phyloP scores from a whole-genome alignment of 2,113 vertebrate species.

The Podiceps cristatus region DNA sequence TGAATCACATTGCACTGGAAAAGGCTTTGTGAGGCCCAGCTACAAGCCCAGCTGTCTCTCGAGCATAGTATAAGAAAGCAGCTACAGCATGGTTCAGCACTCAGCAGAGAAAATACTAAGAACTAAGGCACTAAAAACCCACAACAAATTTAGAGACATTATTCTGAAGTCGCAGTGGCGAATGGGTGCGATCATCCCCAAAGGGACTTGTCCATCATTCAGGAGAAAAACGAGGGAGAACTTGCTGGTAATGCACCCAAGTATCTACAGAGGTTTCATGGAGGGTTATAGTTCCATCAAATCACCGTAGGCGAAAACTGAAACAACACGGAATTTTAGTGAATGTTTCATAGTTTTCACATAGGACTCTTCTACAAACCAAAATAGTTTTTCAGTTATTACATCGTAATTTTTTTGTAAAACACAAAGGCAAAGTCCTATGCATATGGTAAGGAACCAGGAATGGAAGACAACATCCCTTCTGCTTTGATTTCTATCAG shows the following conservation, averaged over 20 bases:
- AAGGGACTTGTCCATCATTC: fast-evolving
- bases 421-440: not conserved
- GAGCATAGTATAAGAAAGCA: not conserved
- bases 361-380: fast-evolving
- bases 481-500: not conserved
- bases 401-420: not conserved
- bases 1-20: not conserved
- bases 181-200: not conserved
- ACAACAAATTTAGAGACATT: not conserved
- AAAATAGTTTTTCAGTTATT: not conserved
- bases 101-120: not conserved
- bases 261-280: not conserved
- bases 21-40: not conserved
- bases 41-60: not conserved
- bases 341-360: not conserved
- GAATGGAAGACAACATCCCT: not conserved
- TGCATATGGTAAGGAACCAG: not conserved
- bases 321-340: not conserved
- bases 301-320: not conserved
- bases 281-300: not conserved
- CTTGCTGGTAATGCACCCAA: not conserved
- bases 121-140: not conserved
- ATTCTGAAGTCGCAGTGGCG: not conserved
- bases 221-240: not conserved
- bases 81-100: not conserved